These are phyloP conservation scores for Lycocerus yunnanus DNA, from an alignment of 2,888 invertebrate genomes.

Conservation along the genomic window DNA sequence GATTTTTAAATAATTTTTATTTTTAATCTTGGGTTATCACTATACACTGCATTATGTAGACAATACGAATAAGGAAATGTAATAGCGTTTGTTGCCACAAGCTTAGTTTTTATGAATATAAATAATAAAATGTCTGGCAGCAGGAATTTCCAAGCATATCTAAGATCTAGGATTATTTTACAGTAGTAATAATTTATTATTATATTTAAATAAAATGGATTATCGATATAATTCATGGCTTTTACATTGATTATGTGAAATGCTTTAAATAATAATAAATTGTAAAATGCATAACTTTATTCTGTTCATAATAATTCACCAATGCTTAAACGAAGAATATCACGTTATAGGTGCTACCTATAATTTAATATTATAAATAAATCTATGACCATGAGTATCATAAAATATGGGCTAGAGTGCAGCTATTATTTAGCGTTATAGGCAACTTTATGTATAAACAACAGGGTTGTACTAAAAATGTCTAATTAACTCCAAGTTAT, in stretches of 20 bases:
- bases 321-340: background rate
- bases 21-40: background rate
- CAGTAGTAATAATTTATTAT: background rate
- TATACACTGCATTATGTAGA: background rate
- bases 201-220: background rate
- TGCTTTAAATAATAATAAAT: background rate
- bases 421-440: too few relatives aligned
- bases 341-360: background rate
- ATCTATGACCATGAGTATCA: background rate
- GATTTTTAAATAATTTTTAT: background rate
- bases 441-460: background rate
- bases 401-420: background rate
- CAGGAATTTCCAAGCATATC: background rate
- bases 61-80: background rate
- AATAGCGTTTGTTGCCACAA: background rate
- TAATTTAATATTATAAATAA: background rate
- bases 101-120: background rate
- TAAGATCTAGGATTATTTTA: background rate
- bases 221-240: background rate
- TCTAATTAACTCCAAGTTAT: too few relatives aligned
- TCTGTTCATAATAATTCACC: background rate
- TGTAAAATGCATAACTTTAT: background rate
- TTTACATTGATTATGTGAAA: background rate
- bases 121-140: background rate
- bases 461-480: background rate